Percentiles rank a stretch among this genome's conserved stretches.
Conservation (phyloP, 2,888 invertebrate species). For the Mythimna albipuncta region DNA sequence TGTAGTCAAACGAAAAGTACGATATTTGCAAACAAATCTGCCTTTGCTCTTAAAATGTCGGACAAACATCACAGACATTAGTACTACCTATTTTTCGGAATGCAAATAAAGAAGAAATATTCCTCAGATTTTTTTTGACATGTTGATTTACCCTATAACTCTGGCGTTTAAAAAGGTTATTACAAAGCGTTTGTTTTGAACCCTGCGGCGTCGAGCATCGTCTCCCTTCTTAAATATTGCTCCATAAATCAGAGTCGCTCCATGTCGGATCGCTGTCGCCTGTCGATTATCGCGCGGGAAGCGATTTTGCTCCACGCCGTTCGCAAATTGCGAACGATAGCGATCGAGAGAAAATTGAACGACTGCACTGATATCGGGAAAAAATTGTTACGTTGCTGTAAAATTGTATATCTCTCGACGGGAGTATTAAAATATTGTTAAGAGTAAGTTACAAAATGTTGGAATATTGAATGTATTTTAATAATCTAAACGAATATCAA, state of each 20-base stretch:
- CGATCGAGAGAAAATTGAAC: slow-evolving; percentile 73
- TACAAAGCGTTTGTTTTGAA: slow-evolving; percentile 65
- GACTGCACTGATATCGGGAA: slow-evolving; percentile 61
- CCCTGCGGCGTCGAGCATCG: slow-evolving; percentile 67
- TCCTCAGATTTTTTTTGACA: slow-evolving; percentile 47
- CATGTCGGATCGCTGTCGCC: slow-evolving; percentile 78
- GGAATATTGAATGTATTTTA: background rate
- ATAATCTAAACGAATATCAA: background rate
- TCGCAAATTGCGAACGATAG: slow-evolving; percentile 75
- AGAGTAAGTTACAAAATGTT: slow-evolving; percentile 26
- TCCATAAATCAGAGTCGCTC: slow-evolving; percentile 81
- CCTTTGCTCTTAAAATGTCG: slow-evolving; percentile 31
- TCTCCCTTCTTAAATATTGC: slow-evolving; percentile 77
- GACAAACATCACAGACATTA: slow-evolving; percentile 1
- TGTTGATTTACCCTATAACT: slow-evolving; percentile 60
- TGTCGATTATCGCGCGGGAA: slow-evolving; percentile 83
- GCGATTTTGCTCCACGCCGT: slow-evolving; percentile 70
- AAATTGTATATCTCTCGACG: slow-evolving; percentile 34
- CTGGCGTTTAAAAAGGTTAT: slow-evolving; percentile 62
- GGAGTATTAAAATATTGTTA: slow-evolving; percentile 39
- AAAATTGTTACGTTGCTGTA: slow-evolving; percentile 50
- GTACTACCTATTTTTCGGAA: slow-evolving; percentile 36
- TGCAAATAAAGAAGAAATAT: slow-evolving; percentile 52
- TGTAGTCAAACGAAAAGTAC: slow-evolving; percentile 12
- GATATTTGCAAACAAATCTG: slow-evolving; percentile 26